Evolutionary conservation across 2,888 invertebrate species (phyloP).

Genomic region (Eucera pruinosa): DNA sequence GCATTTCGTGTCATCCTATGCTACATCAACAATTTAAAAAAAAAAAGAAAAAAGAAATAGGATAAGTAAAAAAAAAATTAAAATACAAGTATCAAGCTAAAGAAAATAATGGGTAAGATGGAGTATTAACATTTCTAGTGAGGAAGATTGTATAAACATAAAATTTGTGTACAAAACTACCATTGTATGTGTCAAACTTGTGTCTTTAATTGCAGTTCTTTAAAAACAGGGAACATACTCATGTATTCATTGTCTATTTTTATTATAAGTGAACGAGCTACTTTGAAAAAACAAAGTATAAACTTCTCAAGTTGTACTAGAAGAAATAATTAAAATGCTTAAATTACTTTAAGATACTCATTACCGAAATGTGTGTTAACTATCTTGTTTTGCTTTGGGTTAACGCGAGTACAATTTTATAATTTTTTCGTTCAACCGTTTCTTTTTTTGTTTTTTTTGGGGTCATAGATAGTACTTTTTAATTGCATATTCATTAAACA

Average conservation of each 20-base stretch:
- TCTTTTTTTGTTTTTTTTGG: not conserved
- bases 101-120: slow-evolving; percentile 60
- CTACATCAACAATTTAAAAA: slow-evolving; percentile 7
- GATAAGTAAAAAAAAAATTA: not conserved
- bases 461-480: no score
- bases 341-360: slow-evolving; percentile 43
- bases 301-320: no score
- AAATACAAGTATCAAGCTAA: slow-evolving; percentile 3
- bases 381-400: slow-evolving; percentile 37
- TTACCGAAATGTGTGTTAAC: slow-evolving; percentile 28
- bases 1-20: not conserved
- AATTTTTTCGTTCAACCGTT: slow-evolving; percentile 42
- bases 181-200: slow-evolving; percentile 47
- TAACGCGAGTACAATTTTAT: slow-evolving; percentile 28
- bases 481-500: slow-evolving; percentile 18
- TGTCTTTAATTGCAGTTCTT: slow-evolving; percentile 42
- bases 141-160: slow-evolving; percentile 56
- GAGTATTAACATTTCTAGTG: slow-evolving; percentile 49
- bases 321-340: slow-evolving; percentile 27
- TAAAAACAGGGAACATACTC: slow-evolving; percentile 12
- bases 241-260: slow-evolving; percentile 43
- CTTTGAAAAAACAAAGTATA: slow-evolving; percentile 33
- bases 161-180: slow-evolving; percentile 56
- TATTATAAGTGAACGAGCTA: slow-evolving; percentile 26
- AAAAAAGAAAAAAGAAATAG: no score